Evolutionary conservation across 2,888 invertebrate species (phyloP), one percentile per base, ranked within the genome.

Genomic region (Formica aserva): DNA sequence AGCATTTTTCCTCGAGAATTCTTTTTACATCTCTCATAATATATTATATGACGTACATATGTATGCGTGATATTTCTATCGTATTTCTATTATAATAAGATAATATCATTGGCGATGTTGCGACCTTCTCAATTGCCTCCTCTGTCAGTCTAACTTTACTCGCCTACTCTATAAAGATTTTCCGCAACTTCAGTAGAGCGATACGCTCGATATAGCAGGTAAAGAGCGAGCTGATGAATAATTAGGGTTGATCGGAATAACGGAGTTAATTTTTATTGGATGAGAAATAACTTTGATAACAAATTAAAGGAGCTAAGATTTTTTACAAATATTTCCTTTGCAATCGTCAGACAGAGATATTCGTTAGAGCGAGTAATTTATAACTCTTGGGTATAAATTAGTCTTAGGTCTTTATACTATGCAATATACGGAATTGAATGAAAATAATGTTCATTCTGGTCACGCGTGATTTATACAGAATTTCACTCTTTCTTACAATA

Each of bases 381-480:
- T 26, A 45, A 57, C 32, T 41, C 26, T 5, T 6, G 45, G 13
- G 13, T 18, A 41, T 55, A 32, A 60, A 72, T 71, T 72, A 72
- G 26, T 78, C 32, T 60, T 60, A 45, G 5, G 18, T 60, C 3
- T 22, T 69, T 57, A 60, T 22, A 32, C 45, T 26, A 1, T 13
- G 57, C 41, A 41, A 48, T 48, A 48, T 48, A 41, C 22, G 71
- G 72, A 78, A 57, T 15, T 13, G 32, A 78, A 41, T 60, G 60
- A 57, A 72, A 72, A 72, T 78, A 60, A 71, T 57, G 45, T 71
- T 26, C 32, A 41, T 26, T 48, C 45, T 15, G n/a, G n/a, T n/a
- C 71, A 45, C 74, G 26, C 74, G 35, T 80, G 45, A 60, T 80
- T 80, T 80, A n/a, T 52, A 80, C 32, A 60, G 78, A 80, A 80